Percentiles rank a stretch among this genome's conserved stretches.
Conservation (phyloP, 2,888 invertebrate species). For the Drosophila crucigera region DNA sequence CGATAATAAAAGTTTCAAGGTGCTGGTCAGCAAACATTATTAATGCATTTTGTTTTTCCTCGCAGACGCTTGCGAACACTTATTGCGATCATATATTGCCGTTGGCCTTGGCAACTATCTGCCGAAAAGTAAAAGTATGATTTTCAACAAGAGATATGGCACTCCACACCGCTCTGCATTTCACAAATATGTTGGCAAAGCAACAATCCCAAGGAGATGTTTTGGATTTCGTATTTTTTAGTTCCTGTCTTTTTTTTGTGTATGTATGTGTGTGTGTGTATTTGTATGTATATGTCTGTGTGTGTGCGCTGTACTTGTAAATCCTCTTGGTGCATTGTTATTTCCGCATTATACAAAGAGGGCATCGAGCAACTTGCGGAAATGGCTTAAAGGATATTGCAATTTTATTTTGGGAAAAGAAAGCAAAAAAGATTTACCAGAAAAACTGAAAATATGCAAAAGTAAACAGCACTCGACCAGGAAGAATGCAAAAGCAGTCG, state of each 20-base stretch:
- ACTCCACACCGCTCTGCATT: slow-evolving; percentile 28
- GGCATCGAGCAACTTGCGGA: slow-evolving; percentile 73
- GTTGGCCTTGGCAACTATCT: slow-evolving; percentile 28
- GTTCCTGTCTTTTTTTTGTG: background rate
- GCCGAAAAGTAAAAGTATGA: slow-evolving; percentile 31
- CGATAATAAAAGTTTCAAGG: slow-evolving; percentile 38
- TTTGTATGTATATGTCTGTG: background rate
- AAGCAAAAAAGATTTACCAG: slow-evolving; percentile 28
- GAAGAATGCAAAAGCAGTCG: slow-evolving; percentile 41
- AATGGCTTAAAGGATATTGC: slow-evolving; percentile 80
- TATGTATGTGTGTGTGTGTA: background rate
- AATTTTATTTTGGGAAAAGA: slow-evolving; percentile 55
- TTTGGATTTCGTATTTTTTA: slow-evolving; percentile 22
- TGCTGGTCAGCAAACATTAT: slow-evolving; percentile 21
- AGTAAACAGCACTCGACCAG: slow-evolving; percentile 24
- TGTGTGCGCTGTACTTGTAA: slow-evolving; percentile 37
- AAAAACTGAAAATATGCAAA: slow-evolving; percentile 57
- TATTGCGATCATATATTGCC: slow-evolving; percentile 31
- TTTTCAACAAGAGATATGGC: slow-evolving; percentile 28
- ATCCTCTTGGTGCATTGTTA: slow-evolving; percentile 68
- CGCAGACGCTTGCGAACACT: slow-evolving; percentile 5
- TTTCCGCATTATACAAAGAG: slow-evolving; percentile 72
- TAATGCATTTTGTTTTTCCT: slow-evolving; percentile 33
- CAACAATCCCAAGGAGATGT: slow-evolving; percentile 43
- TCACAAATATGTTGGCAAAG: slow-evolving; percentile 44